Conservation (phyloP, 1,140 invertebrate genomes). For the Zaprionus taronus region DNA sequence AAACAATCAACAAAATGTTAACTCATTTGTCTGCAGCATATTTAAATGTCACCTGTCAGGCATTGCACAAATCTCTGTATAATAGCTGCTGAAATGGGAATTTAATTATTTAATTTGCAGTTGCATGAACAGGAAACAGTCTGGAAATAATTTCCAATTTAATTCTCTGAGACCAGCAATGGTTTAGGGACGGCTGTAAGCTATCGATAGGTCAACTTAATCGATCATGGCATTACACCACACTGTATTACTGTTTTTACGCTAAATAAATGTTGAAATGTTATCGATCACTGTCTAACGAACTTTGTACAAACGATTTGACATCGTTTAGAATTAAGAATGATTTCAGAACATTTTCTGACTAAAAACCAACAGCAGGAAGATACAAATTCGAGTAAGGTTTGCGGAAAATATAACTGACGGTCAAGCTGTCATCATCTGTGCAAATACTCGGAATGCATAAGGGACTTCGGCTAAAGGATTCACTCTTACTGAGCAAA, state of each 20-base stretch:
- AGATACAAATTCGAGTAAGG: constrained; percentile 46
- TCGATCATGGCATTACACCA: not conserved
- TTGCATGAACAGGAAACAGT: not conserved
- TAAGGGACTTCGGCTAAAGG: constrained; percentile 60
- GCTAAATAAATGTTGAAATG: not conserved
- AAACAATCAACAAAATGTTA: constrained; percentile 11
- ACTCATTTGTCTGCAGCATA: constrained; percentile 6
- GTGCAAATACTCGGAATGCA: constrained; percentile 59
- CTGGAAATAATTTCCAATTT: constrained; percentile 2
- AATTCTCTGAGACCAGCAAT: not conserved
- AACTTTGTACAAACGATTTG: not conserved
- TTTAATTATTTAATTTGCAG: constrained; percentile 12
- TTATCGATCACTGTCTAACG: not conserved
- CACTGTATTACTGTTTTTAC: too few species aligned
- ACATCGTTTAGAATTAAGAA: not conserved
- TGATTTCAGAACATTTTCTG: constrained; percentile 21
- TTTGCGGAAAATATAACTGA: constrained; percentile 31
- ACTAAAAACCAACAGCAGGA: constrained; percentile 28
- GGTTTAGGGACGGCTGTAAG: not conserved
- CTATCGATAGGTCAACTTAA: not conserved
- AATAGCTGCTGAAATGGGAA: not conserved
- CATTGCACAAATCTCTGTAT: constrained; percentile 12
- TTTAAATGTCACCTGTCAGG: constrained; percentile 10
- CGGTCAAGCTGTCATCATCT: constrained; percentile 30
- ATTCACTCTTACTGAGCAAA: constrained; percentile 62